Percentiles rank a stretch among this genome's conserved stretches.
Conservation (phyloP, 1,140 invertebrate species). For the Colletes gigas region DNA sequence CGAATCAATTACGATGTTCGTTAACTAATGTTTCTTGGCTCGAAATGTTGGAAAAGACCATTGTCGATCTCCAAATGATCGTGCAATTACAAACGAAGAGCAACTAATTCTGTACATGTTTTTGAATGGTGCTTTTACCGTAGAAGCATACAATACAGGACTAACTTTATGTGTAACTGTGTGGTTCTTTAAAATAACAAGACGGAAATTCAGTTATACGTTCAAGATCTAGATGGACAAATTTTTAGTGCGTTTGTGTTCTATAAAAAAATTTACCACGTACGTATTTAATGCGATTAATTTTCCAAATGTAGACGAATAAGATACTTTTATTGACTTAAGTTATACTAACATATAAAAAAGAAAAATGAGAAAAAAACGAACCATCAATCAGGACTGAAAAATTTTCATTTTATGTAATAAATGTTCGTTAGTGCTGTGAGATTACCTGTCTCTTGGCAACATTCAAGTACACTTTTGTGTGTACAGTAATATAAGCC, state of each 20-base stretch:
- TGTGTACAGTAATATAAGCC: slow-evolving; percentile 43
- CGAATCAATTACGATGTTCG: slow-evolving; percentile 71
- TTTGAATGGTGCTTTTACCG: slow-evolving; percentile 44
- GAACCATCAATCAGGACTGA: slow-evolving; percentile 39
- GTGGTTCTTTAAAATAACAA: slow-evolving; percentile 49
- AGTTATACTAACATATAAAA: slow-evolving; percentile 39
- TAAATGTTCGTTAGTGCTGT: slow-evolving; percentile 65
- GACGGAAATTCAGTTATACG: slow-evolving; percentile 33
- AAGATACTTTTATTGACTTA: slow-evolving; percentile 55
- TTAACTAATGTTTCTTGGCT: slow-evolving; percentile 77
- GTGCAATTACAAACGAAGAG: slow-evolving; percentile 77
- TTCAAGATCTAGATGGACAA: slow-evolving; percentile 41
- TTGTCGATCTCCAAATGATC: slow-evolving; percentile 76
- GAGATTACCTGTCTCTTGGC: slow-evolving; percentile 56
- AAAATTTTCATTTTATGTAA: slow-evolving; percentile 42
- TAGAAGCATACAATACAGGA: slow-evolving; percentile 43
- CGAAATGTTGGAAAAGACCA: slow-evolving; percentile 79
- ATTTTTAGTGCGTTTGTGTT: slow-evolving; percentile 58
- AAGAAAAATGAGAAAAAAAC: slow-evolving; percentile 1
- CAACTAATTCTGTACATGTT: slow-evolving; percentile 61
- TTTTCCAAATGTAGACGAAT: slow-evolving; percentile 56
- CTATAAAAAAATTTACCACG: slow-evolving; percentile 35
- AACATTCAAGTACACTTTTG: slow-evolving; percentile 32
- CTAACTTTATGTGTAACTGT: slow-evolving; percentile 49
- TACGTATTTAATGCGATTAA: slow-evolving; percentile 59